Evolutionary conservation across 2,888 invertebrate species (phyloP), one percentile per base, ranked within the genome.

Genomic region (Cephus nigrinus): DNA sequence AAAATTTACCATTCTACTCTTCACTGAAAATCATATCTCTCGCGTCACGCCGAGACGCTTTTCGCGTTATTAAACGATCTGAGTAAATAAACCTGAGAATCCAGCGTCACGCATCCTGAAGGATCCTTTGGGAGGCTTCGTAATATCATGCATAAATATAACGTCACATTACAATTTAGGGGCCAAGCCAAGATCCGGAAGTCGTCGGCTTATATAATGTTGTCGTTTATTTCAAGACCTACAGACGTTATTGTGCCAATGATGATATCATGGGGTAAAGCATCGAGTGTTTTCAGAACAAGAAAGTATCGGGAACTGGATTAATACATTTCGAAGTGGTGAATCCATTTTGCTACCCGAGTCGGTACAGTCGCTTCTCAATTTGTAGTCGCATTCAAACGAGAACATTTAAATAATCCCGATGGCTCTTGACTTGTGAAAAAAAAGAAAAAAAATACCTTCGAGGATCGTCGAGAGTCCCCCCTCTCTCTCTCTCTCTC

Each of bases 401-500:
- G 68, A 40, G 12, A 73, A 31, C 73, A 88, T 90, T 87, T 88
- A 86, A 87, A 89, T 90, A 89, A 90, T 88, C 83, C 82, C 82
- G 82, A 83, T 80, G 84, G 82, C 87, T 87, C 86, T 86, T 87
- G 88, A 88, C 87, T 89, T 81, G 84, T 80, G 83, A 87, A 86
- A 83, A 81, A 84, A 85, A 75, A 78, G 71, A 76, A 74, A 33
- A 71, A 33, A 71, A 32, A 32, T 71, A 71, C 23, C 30, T 31
- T 34, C 71, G 31, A 31, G 71, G 15, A n/a, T 11, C 23, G 12
- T 34, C 15, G 23, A 71, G 71, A 71, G 31, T 31, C 3, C 12
- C 12, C 36, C 4, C 40, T 15, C 3, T 0, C 15, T 23, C 5
- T 23, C 55, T 9, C 23, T 23, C 40, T 23, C 55, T 55, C 55